Evolutionary conservation across 2,113 vertebrate genomes (phyloP), one percentile per base, ranked within the genome.

Genomic region (Protomyctophum bolini): DNA sequence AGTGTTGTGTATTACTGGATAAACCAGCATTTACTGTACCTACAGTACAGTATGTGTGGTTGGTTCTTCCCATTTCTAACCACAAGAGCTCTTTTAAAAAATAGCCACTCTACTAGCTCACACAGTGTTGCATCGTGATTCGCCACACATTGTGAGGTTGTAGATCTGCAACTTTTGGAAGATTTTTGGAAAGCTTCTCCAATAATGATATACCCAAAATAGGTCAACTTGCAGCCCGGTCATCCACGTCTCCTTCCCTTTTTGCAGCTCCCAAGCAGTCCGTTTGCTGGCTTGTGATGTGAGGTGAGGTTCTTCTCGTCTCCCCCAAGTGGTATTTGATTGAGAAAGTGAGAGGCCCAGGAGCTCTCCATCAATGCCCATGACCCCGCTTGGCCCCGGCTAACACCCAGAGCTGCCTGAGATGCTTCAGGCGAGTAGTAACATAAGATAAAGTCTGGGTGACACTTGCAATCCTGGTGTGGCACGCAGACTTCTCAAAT

Each of bases 351-450:
- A 86, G 84, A 85, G 64, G 73, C 75, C 86, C 88, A 89, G 80
- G 91, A 88, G 79, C 76, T 83, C 86, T 87, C 87, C 82, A 85
- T 88, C 78, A 86, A 83, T 29, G 74, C 72, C 77, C 48, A 74
- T 91, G 91, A 92, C 91, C 91, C 85, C 57, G 66, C 47, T 76
- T 84, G 88, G 88, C 87, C 91, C 79, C 61, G 0, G 66, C 84
- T 80, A 85, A 85, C 89, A 83, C 81, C 79, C 85, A 73, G 81
- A 76, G 80, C 85, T 88, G 88, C 86, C 68, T 73, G 51, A 73
- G 83, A 89, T 91, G 90, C 90, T 82, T 70, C 76, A 63, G 83
- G 91, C 81, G 2, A 84, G 93, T 93, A 84, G 93, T 93, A 93
- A 94, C 84, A 90, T 85, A 85, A 94, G 87, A 91, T 86, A 82